Evolutionary conservation across 2,888 invertebrate species (phyloP).

Genomic region (Scaptomyza flava): DNA sequence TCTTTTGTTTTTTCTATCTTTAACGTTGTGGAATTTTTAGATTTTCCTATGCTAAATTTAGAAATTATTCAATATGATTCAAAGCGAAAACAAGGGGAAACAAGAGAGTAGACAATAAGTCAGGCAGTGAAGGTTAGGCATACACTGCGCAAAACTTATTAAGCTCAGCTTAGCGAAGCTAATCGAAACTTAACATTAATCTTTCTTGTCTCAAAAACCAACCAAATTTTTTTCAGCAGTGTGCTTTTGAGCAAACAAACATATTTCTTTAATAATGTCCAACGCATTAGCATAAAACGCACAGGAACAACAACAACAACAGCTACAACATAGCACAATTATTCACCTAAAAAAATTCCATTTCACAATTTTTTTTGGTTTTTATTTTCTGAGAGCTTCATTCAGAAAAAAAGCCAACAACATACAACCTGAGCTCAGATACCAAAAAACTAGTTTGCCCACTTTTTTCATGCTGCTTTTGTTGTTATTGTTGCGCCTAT

Average conservation of each 20-base stretch:
- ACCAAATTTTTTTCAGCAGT: constrained; percentile 28
- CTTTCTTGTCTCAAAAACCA: neutral
- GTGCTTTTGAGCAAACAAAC: constrained; percentile 37
- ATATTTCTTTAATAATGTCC: constrained; percentile 51
- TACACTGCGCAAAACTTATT: constrained; percentile 33
- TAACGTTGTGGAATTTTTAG: neutral
- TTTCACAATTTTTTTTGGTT: constrained; percentile 48
- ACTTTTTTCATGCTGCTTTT: constrained; percentile 62
- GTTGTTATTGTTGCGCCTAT: constrained; percentile 35
- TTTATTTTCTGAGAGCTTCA: constrained; percentile 57
- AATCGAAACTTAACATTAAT: neutral
- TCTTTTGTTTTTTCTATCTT: constrained; percentile 21
- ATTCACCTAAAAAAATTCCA: constrained; percentile 66
- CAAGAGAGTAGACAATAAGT: constrained; percentile 47
- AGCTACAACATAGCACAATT: constrained; percentile 61
- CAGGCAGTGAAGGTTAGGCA: constrained; percentile 18
- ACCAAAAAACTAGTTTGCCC: constrained; percentile 82
- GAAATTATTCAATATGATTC: constrained; percentile 73
- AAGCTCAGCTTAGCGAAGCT: neutral
- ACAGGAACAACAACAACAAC: constrained; percentile 39
- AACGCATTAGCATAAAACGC: constrained; percentile 53
- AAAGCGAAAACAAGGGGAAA: constrained; percentile 41
- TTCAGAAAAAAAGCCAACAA: constrained; percentile 64
- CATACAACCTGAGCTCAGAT: constrained; percentile 67
- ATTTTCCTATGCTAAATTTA: constrained; percentile 66